Evolutionary conservation across 1,140 invertebrate species (phyloP).

Genomic region (Zaprionus davidi): DNA sequence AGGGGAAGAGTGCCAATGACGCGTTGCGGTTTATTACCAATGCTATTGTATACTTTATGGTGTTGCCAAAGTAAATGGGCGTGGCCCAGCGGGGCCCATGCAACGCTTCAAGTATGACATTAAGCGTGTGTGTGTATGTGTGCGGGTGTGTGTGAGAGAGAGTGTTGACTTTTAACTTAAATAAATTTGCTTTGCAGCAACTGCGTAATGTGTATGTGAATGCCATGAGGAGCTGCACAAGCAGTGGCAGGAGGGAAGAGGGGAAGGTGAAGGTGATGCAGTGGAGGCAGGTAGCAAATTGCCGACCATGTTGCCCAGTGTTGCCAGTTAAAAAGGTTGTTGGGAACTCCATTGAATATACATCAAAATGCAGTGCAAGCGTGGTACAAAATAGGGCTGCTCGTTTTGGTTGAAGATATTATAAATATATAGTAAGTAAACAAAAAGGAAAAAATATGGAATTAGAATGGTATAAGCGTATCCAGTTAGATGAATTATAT

Average conservation of each 20-base stretch:
- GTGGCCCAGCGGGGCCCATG: slow-evolving; percentile 27
- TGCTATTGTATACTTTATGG: slow-evolving; percentile 71
- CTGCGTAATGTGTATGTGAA: slow-evolving; percentile 35
- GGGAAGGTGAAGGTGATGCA: neutral
- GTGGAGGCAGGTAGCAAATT: slow-evolving; percentile 6
- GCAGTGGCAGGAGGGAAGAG: neutral
- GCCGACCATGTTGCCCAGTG: neutral
- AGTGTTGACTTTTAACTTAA: slow-evolving; percentile 64
- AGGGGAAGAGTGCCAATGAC: slow-evolving; percentile 54
- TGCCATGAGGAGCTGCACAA: neutral
- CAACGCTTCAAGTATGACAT: slow-evolving; percentile 50
- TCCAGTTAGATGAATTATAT: neutral
- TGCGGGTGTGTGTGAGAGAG: slow-evolving; percentile 18
- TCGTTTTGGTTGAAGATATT: neutral
- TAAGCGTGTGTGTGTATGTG: slow-evolving; percentile 34
- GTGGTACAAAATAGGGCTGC: neutral
- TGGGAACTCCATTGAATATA: slow-evolving; percentile 31
- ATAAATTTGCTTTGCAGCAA: slow-evolving; percentile 60
- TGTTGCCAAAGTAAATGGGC: slow-evolving; percentile 66
- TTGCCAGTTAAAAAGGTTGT: slow-evolving; percentile 4
- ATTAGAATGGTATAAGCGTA: neutral
- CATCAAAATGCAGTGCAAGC: slow-evolving; percentile 17
- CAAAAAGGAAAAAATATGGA: too few species aligned
- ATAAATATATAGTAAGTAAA: neutral
- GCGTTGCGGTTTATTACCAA: slow-evolving; percentile 73